Conservation (phyloP, 2,888 invertebrate species). For the Drosophila aldrichi region DNA sequence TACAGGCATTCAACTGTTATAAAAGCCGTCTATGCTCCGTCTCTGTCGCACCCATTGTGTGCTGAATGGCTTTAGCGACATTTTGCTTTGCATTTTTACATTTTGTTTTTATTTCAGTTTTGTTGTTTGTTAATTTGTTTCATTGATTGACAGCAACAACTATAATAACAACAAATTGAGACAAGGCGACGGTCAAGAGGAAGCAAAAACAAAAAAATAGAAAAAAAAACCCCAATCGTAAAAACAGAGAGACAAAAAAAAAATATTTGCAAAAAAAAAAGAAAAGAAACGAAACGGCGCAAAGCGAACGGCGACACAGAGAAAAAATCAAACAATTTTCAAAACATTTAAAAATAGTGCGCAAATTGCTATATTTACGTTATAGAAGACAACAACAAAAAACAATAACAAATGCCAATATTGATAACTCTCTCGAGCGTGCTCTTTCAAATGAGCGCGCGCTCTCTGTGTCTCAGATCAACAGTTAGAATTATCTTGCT, state of each 20-base stretch:
- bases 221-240: too few relatives aligned
- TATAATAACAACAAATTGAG: constrained; percentile 61
- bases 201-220: constrained; percentile 24
- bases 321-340: constrained; percentile 58
- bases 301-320: constrained; percentile 33
- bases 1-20: constrained; percentile 17
- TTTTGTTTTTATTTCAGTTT: constrained; percentile 19
- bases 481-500: constrained; percentile 27
- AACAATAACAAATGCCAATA: constrained; percentile 42
- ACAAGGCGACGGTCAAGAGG: constrained; percentile 61
- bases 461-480: constrained; percentile 18
- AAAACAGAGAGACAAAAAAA: too few relatives aligned
- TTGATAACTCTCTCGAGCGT: constrained; percentile 35
- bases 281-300: background rate
- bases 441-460: background rate
- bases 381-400: constrained; percentile 26
- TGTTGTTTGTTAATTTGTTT: constrained; percentile 43
- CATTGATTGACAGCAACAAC: constrained; percentile 75
- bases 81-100: constrained; percentile 35
- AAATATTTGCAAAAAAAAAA: constrained; percentile 14
- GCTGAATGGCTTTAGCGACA: constrained; percentile 14
- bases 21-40: background rate
- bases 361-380: constrained; percentile 80
- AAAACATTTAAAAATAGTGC: constrained; percentile 82
- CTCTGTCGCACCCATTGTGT: constrained; percentile 2